Evolutionary conservation across 37 sponge, comb jelly and placozoan species (phyloP), one percentile per base, ranked within the genome.

Genomic region (Tethya wilhelma): DNA sequence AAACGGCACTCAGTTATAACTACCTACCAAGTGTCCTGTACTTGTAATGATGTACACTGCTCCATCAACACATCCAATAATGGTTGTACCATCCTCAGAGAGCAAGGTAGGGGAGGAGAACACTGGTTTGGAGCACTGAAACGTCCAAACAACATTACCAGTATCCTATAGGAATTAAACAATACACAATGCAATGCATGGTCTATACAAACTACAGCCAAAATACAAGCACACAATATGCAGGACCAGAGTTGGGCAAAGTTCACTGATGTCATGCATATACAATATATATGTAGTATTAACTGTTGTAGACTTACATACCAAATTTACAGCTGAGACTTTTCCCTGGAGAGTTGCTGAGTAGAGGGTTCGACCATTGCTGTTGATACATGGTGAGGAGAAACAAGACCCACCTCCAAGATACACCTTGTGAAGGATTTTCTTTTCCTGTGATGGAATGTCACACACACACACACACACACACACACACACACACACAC

Each of bases 331-430:
- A 4, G 87, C 78, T 34, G 62, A 55, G 4, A 96, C 44, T 2
- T 30, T 40, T 11, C 95, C 96, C 23, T 71, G 63, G 12, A 94
- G 79, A 22, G 96, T 96, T 19, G 91, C 96, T 41, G 69, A 44
- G 42, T 87, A 84, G 44, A 90, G 38, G 1, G 56, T 5, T 62
- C 91, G 36, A 17, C 25, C 22, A 14, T 31, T 8, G 34, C 22
- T 31, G 67, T 84, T 85, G 20, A 93, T 9, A 34, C 77, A 79
- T 4, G 91, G 89, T 11, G 94, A 87, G 32, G 95, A 86, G 79
- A 90, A 93, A 28, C 80, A 87, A 1, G 95, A 83, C 38, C 96
- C 96, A 23, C 86, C 91, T n/a, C 84, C 91, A 45, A 66, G 59
- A 70, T 58, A 64, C 19, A 90, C 26, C 36, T 29, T 60, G 75